Conservation (phyloP, 2,888 invertebrate genomes). For the Desoria tigrina region DNA sequence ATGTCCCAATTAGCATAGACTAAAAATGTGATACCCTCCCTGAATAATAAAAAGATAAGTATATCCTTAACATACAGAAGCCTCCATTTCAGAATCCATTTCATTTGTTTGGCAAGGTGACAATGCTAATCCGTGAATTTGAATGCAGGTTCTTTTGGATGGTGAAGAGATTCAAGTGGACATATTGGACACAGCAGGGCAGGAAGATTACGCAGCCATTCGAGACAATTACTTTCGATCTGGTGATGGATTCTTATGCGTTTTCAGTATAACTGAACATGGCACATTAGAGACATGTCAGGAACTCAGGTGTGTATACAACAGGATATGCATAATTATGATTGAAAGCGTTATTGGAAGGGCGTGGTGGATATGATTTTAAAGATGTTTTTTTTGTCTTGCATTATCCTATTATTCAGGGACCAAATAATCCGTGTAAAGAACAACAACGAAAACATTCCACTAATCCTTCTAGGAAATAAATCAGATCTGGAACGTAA, state of each 20-base stretch:
- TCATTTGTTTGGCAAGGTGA: no score
- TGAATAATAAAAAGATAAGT: no score
- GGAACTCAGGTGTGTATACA: conserved; percentile 70
- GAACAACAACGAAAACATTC: conserved; percentile 91
- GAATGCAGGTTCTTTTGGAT: conserved; percentile 41
- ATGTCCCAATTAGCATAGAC: no score
- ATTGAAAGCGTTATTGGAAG: neutral
- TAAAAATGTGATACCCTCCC: no score
- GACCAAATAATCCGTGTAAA: conserved; percentile 98
- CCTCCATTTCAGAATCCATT: no score
- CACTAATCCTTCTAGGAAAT: conserved; percentile 97
- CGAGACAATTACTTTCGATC: conserved; percentile 98
- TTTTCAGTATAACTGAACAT: conserved; percentile 95
- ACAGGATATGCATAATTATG: neutral
- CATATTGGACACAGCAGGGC: conserved; percentile 48
- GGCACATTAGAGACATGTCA: conserved; percentile 98
- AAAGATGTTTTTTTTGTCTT: no score
- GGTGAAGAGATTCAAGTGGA: conserved; percentile 50
- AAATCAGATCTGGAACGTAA: conserved; percentile 95
- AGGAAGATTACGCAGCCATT: conserved; percentile 50
- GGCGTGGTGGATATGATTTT: neutral
- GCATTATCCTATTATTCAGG: conserved; percentile 62
- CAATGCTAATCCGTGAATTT: no score
- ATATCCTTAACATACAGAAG: no score
- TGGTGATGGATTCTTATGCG: conserved; percentile 98